Percentiles rank a stretch among this genome's conserved stretches.
These are phyloP conservation scores for Sandelia bainsii DNA, from an alignment of 2,797 vertebrate genomes.

Conservation along the genomic window DNA sequence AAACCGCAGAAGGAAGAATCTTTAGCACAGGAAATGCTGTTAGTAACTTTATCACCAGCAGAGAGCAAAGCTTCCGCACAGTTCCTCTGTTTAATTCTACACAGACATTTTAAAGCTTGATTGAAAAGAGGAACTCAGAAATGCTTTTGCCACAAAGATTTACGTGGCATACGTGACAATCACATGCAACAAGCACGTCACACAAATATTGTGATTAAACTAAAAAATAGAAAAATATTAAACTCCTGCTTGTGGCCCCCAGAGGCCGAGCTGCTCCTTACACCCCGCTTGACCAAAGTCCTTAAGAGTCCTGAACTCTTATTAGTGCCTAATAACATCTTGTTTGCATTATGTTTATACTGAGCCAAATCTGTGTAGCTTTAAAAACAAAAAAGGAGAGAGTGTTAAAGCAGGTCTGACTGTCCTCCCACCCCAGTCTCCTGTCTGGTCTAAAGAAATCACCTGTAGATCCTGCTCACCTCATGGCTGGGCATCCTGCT, in stretches of 20 bases:
- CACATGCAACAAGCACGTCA: conserved; percentile 51
- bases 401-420: conserved; percentile 5
- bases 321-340: not conserved
- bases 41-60: conserved; percentile 22
- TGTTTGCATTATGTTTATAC: not conserved
- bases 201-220: conserved; percentile 18
- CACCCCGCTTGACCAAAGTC: conserved; percentile 11
- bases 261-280: not conserved
- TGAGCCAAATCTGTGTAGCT: conserved; percentile 11
- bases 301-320: not conserved
- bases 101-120: not conserved
- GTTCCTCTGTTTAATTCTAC: not conserved
- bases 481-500: conserved; percentile 99
- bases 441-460: conserved; percentile 24
- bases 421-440: not conserved
- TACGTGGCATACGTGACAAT: conserved; percentile 8
- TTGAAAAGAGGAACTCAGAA: conserved; percentile 23
- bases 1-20: conserved; percentile 15
- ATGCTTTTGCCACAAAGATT: conserved; percentile 16
- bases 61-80: not conserved
- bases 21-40: conserved; percentile 23
- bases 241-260: not conserved
- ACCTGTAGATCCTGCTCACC: conserved; percentile 88
- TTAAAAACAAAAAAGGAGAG: conserved; percentile 13
- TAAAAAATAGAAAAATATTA: not conserved